These are phyloP conservation scores for Margarornis squamiger DNA, from an alignment of 2,797 vertebrate species.

Conservation along the genomic window DNA sequence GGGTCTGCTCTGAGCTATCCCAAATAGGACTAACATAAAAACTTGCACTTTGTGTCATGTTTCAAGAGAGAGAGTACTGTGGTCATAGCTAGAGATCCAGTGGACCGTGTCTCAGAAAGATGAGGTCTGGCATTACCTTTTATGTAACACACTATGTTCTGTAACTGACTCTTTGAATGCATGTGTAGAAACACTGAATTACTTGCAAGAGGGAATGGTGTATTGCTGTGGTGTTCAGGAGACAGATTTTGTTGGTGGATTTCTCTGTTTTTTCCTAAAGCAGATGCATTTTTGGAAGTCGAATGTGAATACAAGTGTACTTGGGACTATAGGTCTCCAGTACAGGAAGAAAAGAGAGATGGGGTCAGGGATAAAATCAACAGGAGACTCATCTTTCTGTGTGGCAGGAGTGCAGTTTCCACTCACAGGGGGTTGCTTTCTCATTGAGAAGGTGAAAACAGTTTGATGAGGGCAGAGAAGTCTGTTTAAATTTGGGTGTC, in stretches of 20 bases:
- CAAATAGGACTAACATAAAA: background rate
- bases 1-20: background rate
- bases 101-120: constrained; percentile 24
- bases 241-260: background rate
- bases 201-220: background rate
- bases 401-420: background rate
- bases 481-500: background rate
- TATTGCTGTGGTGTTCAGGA: background rate
- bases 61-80: background rate
- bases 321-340: background rate
- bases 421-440: background rate
- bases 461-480: background rate
- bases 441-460: background rate
- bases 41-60: background rate
- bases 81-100: constrained; percentile 1
- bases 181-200: background rate
- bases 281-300: background rate
- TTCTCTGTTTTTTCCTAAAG: background rate
- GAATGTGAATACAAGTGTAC: background rate
- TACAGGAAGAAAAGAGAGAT: background rate
- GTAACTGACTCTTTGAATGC: background rate
- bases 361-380: background rate
- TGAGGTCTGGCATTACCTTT: constrained; percentile 11
- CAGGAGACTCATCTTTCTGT: background rate
- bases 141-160: constrained; percentile 15